A percentile compares a stretch with the other conserved stretches of the same genome.
Conservation (phyloP, 2,888 invertebrate species). For the Biston stratarius region DNA sequence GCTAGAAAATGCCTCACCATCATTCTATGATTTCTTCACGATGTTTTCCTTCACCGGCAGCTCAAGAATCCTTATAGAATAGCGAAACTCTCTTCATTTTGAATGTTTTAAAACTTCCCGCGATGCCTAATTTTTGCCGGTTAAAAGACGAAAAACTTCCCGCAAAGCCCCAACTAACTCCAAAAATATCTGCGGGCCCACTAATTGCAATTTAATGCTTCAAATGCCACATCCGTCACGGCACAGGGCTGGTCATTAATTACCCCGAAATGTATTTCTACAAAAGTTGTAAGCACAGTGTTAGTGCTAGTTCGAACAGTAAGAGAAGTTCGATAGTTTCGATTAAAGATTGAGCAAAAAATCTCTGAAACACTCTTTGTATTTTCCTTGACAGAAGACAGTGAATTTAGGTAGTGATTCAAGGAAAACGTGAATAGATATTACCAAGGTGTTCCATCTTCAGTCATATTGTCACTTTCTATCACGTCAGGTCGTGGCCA, state of each 20-base stretch:
- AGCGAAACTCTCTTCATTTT: not conserved
- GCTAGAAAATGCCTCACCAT: no score
- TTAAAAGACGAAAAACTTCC: conserved; percentile 11
- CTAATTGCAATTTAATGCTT: conserved; percentile 45
- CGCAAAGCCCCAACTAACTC: conserved; percentile 14
- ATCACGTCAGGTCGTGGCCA: no score
- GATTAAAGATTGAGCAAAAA: not conserved
- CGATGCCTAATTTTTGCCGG: conserved; percentile 3
- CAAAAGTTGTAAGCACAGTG: conserved; percentile 25
- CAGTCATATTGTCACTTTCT: no score
- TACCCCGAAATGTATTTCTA: conserved; percentile 35
- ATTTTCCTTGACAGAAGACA: no score
- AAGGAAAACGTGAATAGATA: no score
- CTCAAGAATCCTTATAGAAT: not conserved
- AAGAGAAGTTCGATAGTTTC: not conserved
- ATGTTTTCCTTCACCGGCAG: not conserved
- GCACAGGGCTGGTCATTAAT: conserved; percentile 27
- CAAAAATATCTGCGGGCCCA: conserved; percentile 25
- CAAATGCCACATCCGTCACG: conserved; percentile 34
- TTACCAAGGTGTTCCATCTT: no score
- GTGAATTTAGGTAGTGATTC: no score
- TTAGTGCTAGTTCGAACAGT: conserved; percentile 2
- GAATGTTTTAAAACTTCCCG: not conserved
- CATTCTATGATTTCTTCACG: no score
- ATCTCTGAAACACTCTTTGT: not conserved